A percentile compares a stretch with the other conserved stretches of the same genome.
These are phyloP conservation scores for Neoitamus cyanurus DNA, from an alignment of 2,888 invertebrate species.

Conservation along the genomic window DNA sequence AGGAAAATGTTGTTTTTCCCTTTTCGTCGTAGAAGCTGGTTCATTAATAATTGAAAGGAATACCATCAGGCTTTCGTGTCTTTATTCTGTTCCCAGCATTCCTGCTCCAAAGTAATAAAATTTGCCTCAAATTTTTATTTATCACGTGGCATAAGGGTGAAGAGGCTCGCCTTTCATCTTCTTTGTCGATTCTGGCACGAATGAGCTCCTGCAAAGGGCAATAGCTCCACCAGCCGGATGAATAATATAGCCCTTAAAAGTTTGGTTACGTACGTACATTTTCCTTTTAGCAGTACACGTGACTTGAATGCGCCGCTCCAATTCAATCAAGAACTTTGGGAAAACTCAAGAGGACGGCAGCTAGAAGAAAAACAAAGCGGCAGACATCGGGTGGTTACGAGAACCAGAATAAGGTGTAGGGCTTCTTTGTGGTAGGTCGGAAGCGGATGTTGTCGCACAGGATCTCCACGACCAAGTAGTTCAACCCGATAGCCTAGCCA, in stretches of 20 bases:
- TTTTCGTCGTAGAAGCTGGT: conserved; percentile 10
- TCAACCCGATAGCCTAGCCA: not conserved
- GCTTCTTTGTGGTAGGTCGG: conserved; percentile 36
- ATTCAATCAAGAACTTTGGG: conserved; percentile 43
- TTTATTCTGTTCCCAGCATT: conserved; percentile 35
- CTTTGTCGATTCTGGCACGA: conserved; percentile 44
- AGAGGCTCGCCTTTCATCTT: conserved; percentile 40
- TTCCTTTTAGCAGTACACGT: conserved; percentile 45
- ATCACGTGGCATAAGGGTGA: conserved; percentile 42
- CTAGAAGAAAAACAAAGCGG: conserved; percentile 31
- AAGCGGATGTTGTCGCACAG: not conserved
- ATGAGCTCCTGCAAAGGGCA: conserved; percentile 30
- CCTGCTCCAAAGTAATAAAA: conserved; percentile 39
- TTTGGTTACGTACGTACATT: conserved; percentile 45
- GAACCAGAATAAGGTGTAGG: not conserved
- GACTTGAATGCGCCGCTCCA: conserved; percentile 41
- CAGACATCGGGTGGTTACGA: not conserved
- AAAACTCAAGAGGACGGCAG: conserved; percentile 27
- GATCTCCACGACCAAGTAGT: not conserved
- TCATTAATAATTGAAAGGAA: conserved; percentile 46
- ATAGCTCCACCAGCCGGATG: conserved; percentile 22
- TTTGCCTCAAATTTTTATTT: conserved; percentile 46
- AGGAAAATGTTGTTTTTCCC: conserved; percentile 9
- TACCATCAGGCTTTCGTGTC: conserved; percentile 42
- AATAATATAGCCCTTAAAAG: conserved; percentile 44